Base-by-base conservation (phyloP, 2,113 vertebrate genomes). In the Neodontobutis hainanensis region DNA sequence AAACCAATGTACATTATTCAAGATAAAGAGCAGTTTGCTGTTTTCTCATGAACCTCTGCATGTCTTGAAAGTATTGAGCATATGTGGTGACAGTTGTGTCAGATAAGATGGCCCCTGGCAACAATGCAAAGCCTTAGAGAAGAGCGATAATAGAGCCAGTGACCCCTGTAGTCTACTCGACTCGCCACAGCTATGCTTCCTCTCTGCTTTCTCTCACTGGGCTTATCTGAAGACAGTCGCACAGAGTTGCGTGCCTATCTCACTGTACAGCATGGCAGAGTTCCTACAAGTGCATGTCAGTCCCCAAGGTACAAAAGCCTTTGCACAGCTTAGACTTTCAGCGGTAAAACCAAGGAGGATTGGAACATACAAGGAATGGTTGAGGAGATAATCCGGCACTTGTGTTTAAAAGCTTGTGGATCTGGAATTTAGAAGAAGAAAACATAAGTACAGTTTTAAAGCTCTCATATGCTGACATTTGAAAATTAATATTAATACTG, bases 71-170 rank as follows among this genome's bases (percentile, higher is more conserved):
- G 65, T 73, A 68, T 61, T n/a, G 45, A 56, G 64, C 45, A 75
- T 72, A 78, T 34, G 65, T 68, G 66, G 63, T 38, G 61, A 88
- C 81, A 86, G 78, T 48, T 55, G 16, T 16, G 67, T 47, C 55
- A 83, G 88, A 90, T 88, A 88, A 87, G 79, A 80, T 47, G 77
- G 64, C 73, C 68, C 65, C 65, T 27, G 8, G 77, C 77, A 75
- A 78, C 79, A 78, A 80, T 74, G 68, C 68, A 77, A 68, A 75
- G 70, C 79, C 77, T 79, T 70, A 65, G 82, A 81, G 78, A 70
- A 81, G 73, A 60, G 19, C 44, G 79, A 88, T 89, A 81, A 89
- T 87, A 40, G 61, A 81, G 81, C 60, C 70, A 60, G 59, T 81
- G 81, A 88, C 84, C 84, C 84, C 73, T 63, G 80, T 59, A 60